Base-by-base conservation (phyloP, 2,888 invertebrate genomes). In the Abscondita cerata region DNA sequence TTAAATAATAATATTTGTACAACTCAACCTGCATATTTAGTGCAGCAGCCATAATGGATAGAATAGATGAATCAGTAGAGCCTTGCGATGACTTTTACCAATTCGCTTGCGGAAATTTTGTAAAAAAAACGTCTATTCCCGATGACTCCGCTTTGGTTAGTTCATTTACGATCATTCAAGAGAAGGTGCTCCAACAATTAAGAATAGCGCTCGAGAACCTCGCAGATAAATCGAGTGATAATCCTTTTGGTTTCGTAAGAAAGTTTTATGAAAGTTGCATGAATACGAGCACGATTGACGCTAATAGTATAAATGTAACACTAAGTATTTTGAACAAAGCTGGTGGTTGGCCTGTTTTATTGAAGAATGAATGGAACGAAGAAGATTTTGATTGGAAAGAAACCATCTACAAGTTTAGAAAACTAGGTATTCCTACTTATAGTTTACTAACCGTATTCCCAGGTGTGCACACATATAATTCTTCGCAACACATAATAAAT, bases 321-420 rank as follows among this genome's bases (percentile, higher is more conserved):
- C 79, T 86, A 53, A 82, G 84, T 0, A 88, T 95, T 75, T 80
- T 96, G 54, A 83, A 84, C 31, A 83, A 85, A 12, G 83, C 97
- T 18, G 96, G 97, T 0, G 96, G 96, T 1, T 97, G 96, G 96
- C 97, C 98, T 0, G 90, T 93, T 12, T 81, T 96, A 36, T 89
- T 90, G 67, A 94, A 90, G 0, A 83, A 87, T 19, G 66, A 75
- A 0, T 96, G 95, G 95, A 85, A 88, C 68, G 87, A 87, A 2
- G 78, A 78, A 0, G 78, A 82, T 9, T 96, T 93, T 83, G 85
- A 87, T 66, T 96, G 96, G 96, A 89, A 34, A 46, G 15, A 34
- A 5, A 16, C 54, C 0, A 51, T 64, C n/a, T 52, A 59, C 31
- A 52, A 66, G 20, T 61, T 66, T 16, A 55, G 59, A 16, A 33